Conservation (phyloP, 92 coral and sea anemone genomes). For the Phenganax stokvisi region DNA sequence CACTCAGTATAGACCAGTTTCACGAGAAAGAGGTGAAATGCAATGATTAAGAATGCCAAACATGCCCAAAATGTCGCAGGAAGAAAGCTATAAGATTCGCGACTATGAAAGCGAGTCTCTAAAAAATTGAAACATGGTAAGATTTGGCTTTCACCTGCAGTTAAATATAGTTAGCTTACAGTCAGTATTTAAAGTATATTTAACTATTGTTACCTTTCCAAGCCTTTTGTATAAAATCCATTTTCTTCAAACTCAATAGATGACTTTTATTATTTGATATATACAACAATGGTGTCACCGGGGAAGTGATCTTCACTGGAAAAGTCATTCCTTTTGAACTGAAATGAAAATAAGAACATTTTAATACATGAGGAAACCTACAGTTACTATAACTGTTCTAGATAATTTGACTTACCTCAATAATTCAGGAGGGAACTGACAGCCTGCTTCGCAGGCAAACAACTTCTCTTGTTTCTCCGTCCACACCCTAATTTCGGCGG, state of each 20-base stretch:
- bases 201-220: slow-evolving; percentile 63
- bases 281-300: slow-evolving; percentile 93
- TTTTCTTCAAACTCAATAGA: slow-evolving; percentile 64
- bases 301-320: slow-evolving; percentile 92
- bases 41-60: slow-evolving; percentile 74
- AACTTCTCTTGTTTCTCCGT: slow-evolving; percentile 67
- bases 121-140: slow-evolving; percentile 3
- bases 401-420: slow-evolving; percentile 56
- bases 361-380: not conserved
- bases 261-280: slow-evolving; percentile 89
- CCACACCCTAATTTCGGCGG: slow-evolving; percentile 70
- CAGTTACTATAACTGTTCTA: too few relatives aligned
- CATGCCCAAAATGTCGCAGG: slow-evolving; percentile 95
- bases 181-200: not conserved
- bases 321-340: slow-evolving; percentile 62
- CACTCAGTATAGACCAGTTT: slow-evolving; percentile 91
- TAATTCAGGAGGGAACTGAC: slow-evolving; percentile 89
- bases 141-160: not conserved
- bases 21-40: slow-evolving; percentile 84
- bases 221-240: slow-evolving; percentile 81
- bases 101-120: slow-evolving; percentile 66
- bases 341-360: slow-evolving; percentile 14
- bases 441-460: slow-evolving; percentile 98
- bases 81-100: slow-evolving; percentile 61
- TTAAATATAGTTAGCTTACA: not conserved